Percentiles rank a stretch among this genome's conserved stretches.
Evolutionary conservation across 2,888 invertebrate species (phyloP).

Genomic region (Melieria crassipennis): DNA sequence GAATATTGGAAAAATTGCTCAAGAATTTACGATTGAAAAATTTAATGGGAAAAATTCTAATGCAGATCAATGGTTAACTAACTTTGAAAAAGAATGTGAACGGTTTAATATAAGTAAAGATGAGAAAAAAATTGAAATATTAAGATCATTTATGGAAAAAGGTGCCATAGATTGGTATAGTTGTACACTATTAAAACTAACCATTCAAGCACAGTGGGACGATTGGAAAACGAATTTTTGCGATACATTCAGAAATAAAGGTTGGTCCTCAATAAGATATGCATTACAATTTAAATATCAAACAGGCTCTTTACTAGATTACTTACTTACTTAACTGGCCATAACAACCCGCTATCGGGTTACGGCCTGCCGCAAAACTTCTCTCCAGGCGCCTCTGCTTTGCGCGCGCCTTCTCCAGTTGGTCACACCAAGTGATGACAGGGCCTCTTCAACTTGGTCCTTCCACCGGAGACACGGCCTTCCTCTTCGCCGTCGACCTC

Average conservation of each 20-base stretch:
- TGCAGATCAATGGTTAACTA: slow-evolving; percentile 34
- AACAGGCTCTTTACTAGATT: slow-evolving; percentile 47
- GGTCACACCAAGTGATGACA: too few relatives aligned
- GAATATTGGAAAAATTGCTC: slow-evolving; percentile 27
- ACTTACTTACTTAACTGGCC: too few relatives aligned
- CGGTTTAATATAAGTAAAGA: slow-evolving; percentile 27
- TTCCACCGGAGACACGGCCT: too few relatives aligned
- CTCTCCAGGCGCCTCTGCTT: too few relatives aligned
- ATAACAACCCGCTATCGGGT: too few relatives aligned
- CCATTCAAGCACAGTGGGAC: slow-evolving; percentile 41
- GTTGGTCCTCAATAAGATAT: slow-evolving; percentile 47
- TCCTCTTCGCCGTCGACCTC: too few relatives aligned
- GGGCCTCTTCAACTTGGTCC: too few relatives aligned
- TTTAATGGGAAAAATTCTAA: slow-evolving; percentile 22
- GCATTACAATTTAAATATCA: slow-evolving; percentile 46
- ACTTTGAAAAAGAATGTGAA: slow-evolving; percentile 37
- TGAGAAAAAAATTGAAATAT: slow-evolving; percentile 31
- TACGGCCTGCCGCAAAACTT: too few relatives aligned
- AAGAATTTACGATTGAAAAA: slow-evolving; percentile 29
- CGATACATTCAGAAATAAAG: slow-evolving; percentile 49
- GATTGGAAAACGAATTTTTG: slow-evolving; percentile 44
- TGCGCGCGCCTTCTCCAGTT: too few relatives aligned
- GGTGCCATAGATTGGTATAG: slow-evolving; percentile 45
- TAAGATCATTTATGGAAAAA: slow-evolving; percentile 44
- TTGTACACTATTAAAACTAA: slow-evolving; percentile 42